These are phyloP conservation scores for Antheraea yamamai DNA, from an alignment of 2,888 invertebrate genomes.

Conservation along the genomic window DNA sequence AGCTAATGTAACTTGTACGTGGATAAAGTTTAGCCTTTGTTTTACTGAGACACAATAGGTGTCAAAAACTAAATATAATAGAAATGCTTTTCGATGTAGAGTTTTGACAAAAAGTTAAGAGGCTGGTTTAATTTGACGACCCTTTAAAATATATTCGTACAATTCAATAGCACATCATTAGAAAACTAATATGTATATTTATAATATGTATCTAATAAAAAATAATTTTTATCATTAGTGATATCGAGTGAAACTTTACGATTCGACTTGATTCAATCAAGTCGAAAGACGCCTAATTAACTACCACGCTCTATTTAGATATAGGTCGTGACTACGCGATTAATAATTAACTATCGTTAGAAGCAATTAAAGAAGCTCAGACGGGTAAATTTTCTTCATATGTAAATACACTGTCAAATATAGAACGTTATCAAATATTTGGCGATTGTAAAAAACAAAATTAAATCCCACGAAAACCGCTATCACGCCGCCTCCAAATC, in stretches of 20 bases:
- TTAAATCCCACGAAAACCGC: slow-evolving; percentile 10
- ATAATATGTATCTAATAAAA: no score
- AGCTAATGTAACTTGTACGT: not conserved
- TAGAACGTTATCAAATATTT: not conserved
- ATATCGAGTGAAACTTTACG: not conserved
- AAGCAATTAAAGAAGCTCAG: not conserved
- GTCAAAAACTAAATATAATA: no score
- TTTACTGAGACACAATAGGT: no score
- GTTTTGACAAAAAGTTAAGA: no score
- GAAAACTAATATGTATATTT: no score
- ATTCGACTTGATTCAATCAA: not conserved
- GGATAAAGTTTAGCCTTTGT: no score
- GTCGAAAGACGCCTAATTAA: not conserved
- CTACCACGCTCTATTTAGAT: not conserved
- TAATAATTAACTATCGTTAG: not conserved
- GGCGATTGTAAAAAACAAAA: slow-evolving; percentile 5
- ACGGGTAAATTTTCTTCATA: not conserved
- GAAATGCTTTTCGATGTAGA: no score
- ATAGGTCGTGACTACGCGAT: not conserved
- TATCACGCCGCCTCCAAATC: slow-evolving; percentile 13
- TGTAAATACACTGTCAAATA: not conserved
- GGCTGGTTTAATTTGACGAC: no score
- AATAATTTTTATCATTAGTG: no score
- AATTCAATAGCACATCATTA: no score
- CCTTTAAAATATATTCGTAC: no score